Evolutionary conservation across 2,113 vertebrate genomes (phyloP), one percentile per base, ranked within the genome.

Genomic region (Lichenostomus cassidix): DNA sequence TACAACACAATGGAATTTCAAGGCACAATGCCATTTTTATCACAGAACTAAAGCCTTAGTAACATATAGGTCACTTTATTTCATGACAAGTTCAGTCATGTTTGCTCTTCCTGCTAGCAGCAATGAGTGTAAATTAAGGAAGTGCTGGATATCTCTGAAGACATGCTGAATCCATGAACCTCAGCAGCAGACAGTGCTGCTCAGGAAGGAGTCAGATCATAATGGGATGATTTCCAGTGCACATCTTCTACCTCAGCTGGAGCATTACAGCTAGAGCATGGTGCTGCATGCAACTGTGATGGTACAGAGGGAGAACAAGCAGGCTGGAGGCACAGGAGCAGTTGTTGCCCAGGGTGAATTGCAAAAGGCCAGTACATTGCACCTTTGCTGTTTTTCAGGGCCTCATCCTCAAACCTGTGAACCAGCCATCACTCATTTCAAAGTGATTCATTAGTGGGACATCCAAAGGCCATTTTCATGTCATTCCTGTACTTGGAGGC

Each of bases 281-380:
- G 29, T 24, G n/a, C 28, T 59, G 59, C 18, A 1, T 1, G 17
- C 0, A 1, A 2, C 59, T 84, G 56, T 37, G 39, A 2, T 12
- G 59, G 23, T 10, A 1, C 13, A 35, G 64, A 55, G 39, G 42
- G 46, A 44, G 9, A 21, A 39, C 4, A 24, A 53, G 53, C 15
- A 55, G 29, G 35, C 49, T 33, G 70, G 28, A 53, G 24, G 49
- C 25, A 42, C 29, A 53, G 39, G 46, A 70, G 35, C 73, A 8
- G 7, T 3, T 53, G 24, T 3, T 69, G 47, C 24, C 27, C 13
- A 1, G 20, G 12, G 23, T 12, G 47, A 63, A 52, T 59, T 86
- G 23, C 52, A 42, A 22, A 79, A 90, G 63, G 37, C 11, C 2
- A 1, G 5, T 10, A 19, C 13, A 1, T 9, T 9, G 18, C 17